Base-by-base conservation (phyloP, 1,140 invertebrate genomes). In the Drosophila tropicalis region DNA sequence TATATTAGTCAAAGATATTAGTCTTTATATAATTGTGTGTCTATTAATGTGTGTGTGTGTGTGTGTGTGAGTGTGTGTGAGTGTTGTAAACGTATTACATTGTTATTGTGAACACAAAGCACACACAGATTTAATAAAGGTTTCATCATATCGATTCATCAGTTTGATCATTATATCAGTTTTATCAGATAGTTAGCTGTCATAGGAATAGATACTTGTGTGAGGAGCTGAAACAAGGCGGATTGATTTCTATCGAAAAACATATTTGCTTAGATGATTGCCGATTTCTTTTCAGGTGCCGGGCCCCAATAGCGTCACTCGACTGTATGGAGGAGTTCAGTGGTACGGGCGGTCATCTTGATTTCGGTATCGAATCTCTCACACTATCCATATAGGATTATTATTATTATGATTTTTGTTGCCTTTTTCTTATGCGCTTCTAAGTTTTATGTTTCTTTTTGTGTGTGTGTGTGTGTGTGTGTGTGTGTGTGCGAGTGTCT, bases 261-360 rank as follows among this genome's bases (percentile, higher is more conserved):
- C 15, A 3, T 63, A 34, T 0, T 34, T 55, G 41, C 15, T 22
- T n/a, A 64, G 29, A 2, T 15, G 1, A 47, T 40, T 41, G 34
- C 40, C 17, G 13, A 9, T 73, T 44, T 60, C 90, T 70, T 92
- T 92, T 54, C 92, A 97, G 96, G 94, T 97, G 96, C 94, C 95
- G 96, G 90, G 96, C 97, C 82, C 96, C 96, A 75, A 97, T 97
- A 93, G 96, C 97, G 70, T 97, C 96, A 91, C 93, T 98, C 83
- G 97, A 98, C 94, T 97, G 96, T 93, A 97, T 98, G 96, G 97
- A 97, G 94, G 97, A 98, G 93, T 97, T 97, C 93, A 96, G 95
- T 93, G 95, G 94, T 92, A 92, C 91, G 89, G 91, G 91, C 92
- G 79, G 93, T 92, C 80, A 94, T 93, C 91, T 92, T 91, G 91